Base-by-base conservation (phyloP, 1,140 invertebrate species). In the Cyphomyrmex costatus region DNA sequence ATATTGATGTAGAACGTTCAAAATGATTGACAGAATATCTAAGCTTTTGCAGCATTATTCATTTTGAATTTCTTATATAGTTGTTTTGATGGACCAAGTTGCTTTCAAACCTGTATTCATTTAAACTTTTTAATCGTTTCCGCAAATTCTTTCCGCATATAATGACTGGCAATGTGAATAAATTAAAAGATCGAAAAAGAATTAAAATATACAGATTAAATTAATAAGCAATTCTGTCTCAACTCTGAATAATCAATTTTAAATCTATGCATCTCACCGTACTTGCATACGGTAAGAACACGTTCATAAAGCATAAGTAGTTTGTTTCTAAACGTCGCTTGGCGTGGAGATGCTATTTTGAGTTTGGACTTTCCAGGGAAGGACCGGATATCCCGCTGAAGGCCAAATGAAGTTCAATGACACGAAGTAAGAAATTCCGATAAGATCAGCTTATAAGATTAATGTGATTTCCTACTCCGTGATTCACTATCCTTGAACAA, bases 401-500 rank as follows among this genome's bases (percentile, higher is more conserved):
- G 36, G 36, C 21, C 63, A 56, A 21, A n/a, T 49, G 46, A 80
- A 58, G 65, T 80, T 80, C 78, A 70, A 66, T 21, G 78, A 58
- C 65, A 70, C 16, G 14, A 5, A 56, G 8, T 19, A 74, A 19
- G 65, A 0, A 68, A 27, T 61, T 61, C 24, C 16, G 7, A 46
- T 7, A 4, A 46, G 14, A 27, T 33, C 2, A 0, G 19, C 1
- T 33, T 30, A 65, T 33, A 65, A 36, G 19, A 42, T 42, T 42
- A 10, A 21, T 33, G 0, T n/a, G 2, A 36, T 63, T 63, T n/a
- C 33, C 27, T 33, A 58, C 5, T 1, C 7, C 8, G 3, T 30
- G 30, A 30, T 30, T 30, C 30, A 1, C 3, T 30, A 30, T 30
- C 3, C 30, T 30, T 30, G 30, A 3, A 30, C 30, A 3, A 30